Evolutionary conservation across 2,113 vertebrate genomes (phyloP).

Genomic region (Emydocephalus ijimae): DNA sequence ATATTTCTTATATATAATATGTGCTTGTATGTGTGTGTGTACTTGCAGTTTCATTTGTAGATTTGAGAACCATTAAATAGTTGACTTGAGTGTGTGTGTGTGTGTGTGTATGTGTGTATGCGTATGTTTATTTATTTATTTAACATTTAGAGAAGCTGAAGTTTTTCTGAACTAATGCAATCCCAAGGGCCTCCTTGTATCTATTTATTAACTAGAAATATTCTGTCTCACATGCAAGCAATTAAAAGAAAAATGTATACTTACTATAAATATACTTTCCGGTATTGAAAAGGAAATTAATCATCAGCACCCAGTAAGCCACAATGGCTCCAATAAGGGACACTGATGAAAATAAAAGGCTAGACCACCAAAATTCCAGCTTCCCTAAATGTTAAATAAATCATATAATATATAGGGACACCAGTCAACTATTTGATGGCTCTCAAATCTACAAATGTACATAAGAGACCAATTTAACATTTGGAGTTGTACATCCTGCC

Average conservation of each 20-base stretch:
- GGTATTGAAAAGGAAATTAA: slow-evolving; percentile 94
- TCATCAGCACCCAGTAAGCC: slow-evolving; percentile 99
- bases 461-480: background rate
- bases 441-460: background rate
- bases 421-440: background rate
- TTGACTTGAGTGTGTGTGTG: background rate
- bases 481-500: background rate
- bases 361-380: slow-evolving; percentile 75
- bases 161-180: background rate
- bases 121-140: background rate
- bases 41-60: background rate
- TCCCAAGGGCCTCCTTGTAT: background rate
- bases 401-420: background rate
- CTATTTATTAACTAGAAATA: background rate
- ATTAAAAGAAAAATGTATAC: slow-evolving; percentile 51
- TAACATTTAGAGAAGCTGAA: background rate
- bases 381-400: background rate
- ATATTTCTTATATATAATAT: background rate
- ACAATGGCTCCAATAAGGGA: slow-evolving; percentile 94
- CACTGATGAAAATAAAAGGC: slow-evolving; percentile 89
- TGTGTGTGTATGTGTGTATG: no score
- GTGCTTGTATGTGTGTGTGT: no score
- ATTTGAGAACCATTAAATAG: background rate
- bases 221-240: background rate
- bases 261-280: slow-evolving; percentile 95